A percentile compares a stretch with the other conserved stretches of the same genome.
Evolutionary conservation across 2,113 vertebrate genomes (phyloP).

Genomic region (Sigmodon hispidus): DNA sequence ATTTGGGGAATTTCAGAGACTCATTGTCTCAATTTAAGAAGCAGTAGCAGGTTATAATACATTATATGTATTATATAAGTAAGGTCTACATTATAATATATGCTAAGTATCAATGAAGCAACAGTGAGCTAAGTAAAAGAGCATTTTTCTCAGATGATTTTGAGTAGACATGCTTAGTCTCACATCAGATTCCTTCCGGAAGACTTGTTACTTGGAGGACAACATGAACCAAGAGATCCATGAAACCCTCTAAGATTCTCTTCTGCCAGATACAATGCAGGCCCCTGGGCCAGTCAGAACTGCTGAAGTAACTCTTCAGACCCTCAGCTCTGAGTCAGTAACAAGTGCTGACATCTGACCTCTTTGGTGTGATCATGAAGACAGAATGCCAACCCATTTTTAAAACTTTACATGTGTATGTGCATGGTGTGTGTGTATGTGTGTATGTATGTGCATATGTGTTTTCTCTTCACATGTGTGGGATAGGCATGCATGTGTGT

Average conservation of each 20-base stretch:
- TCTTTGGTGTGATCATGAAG: slow-evolving; percentile 43
- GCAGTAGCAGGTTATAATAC: not conserved
- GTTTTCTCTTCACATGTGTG: too few species aligned
- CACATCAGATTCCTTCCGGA: slow-evolving; percentile 8
- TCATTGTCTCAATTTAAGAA: slow-evolving; percentile 68
- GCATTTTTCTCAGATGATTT: not conserved
- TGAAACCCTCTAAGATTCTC: not conserved
- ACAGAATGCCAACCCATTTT: not conserved
- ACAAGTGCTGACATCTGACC: not conserved
- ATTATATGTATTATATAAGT: not conserved
- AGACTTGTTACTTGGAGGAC: not conserved
- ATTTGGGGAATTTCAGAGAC: slow-evolving; percentile 62
- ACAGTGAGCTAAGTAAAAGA: not conserved
- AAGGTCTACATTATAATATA: not conserved
- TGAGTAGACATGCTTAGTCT: not conserved
- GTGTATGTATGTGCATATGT: not conserved
- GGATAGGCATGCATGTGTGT: too few species aligned
- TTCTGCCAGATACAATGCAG: not conserved
- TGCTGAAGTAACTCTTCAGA: not conserved
- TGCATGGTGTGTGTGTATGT: not conserved
- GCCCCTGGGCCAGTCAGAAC: not conserved
- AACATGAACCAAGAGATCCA: not conserved
- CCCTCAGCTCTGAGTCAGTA: not conserved
- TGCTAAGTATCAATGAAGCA: not conserved
- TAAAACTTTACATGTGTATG: not conserved